Evolutionary conservation across 2,113 vertebrate species (phyloP).

Genomic region (Clarias macrocephalus): DNA sequence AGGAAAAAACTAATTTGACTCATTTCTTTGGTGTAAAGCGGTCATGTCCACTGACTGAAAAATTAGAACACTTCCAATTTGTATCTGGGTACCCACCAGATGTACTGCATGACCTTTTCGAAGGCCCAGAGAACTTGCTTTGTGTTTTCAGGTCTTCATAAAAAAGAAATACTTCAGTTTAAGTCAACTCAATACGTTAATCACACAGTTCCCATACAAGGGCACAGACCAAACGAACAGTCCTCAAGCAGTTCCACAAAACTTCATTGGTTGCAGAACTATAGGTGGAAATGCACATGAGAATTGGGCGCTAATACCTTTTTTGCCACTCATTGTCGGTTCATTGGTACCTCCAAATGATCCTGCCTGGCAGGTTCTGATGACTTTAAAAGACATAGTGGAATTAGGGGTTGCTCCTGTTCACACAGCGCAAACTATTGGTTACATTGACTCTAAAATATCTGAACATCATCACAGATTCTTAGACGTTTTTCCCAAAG

Average conservation of each 20-base stretch:
- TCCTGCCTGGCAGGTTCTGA: constrained; percentile 46
- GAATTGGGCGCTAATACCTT: constrained; percentile 26
- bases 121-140: constrained; percentile 42
- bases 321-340: constrained; percentile 44
- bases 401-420: constrained; percentile 43
- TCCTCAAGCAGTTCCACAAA: constrained; percentile 32
- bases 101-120: constrained; percentile 42
- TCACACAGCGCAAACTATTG: constrained; percentile 19
- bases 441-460: constrained; percentile 22
- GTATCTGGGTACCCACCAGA: constrained; percentile 43
- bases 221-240: constrained; percentile 44
- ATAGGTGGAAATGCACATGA: constrained; percentile 6
- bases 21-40: constrained; percentile 37
- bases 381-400: constrained; percentile 47
- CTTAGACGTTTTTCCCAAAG: constrained; percentile 26
- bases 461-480: constrained; percentile 1
- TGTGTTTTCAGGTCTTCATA: constrained; percentile 48
- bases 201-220: constrained; percentile 37
- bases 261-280: background rate
- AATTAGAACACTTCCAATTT: constrained; percentile 47
- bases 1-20: constrained; percentile 43
- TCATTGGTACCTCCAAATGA: constrained; percentile 37
- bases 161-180: constrained; percentile 54
- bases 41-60: constrained; percentile 35
- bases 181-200: constrained; percentile 35